Base-by-base conservation (phyloP, 1,140 invertebrate species). In the Sogatella furcifera region DNA sequence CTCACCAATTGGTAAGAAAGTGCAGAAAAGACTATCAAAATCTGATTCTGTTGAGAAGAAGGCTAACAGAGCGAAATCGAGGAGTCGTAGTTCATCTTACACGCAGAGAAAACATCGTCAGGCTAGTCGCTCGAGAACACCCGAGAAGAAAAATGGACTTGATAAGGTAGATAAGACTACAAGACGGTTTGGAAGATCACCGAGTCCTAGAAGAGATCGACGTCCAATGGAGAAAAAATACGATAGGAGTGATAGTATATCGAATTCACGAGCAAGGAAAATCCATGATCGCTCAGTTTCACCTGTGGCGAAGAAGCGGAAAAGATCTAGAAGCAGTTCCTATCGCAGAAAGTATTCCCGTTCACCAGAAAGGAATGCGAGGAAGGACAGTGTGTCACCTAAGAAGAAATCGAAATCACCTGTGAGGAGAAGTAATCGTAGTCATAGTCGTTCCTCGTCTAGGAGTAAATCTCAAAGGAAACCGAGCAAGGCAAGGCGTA, bases 401-500 rank as follows among this genome's bases (percentile, higher is more conserved):
- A 38, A 19, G 17, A 34, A 44, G n/a, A 11, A 31, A 5, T 49
- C 46, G 42, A 61, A 52, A 17, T 19, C 31, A 17, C 53, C 34
- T 17, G 52, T 56, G 17, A 62, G 55, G 14, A 56, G 21, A 49
- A 19, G 5, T 11, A 49, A 49, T 49, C 46, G 46, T 11, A 49
- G 46, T 22, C 46, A 49, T 11, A 49, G 46, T 14, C 15, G 46
- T 8, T 49, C 46, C 21, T 49, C 46, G 9, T 49, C 46, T 10
- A 3, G 21, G 1, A 22, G 21, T 46, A 57, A 56, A 10, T 60
- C 58, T 60, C 34, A 34, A 2, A 53, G 42, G 38, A 61, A 66
- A 60, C 46, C 11, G 28, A 59, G 41, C 22, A 52, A 52, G 17
- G 34, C 60, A 56, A 44, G 49, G 38, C 19, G 64, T 44, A 62